Evolutionary conservation across 2,113 vertebrate species (phyloP).

Genomic region (Lophotis ruficrista): DNA sequence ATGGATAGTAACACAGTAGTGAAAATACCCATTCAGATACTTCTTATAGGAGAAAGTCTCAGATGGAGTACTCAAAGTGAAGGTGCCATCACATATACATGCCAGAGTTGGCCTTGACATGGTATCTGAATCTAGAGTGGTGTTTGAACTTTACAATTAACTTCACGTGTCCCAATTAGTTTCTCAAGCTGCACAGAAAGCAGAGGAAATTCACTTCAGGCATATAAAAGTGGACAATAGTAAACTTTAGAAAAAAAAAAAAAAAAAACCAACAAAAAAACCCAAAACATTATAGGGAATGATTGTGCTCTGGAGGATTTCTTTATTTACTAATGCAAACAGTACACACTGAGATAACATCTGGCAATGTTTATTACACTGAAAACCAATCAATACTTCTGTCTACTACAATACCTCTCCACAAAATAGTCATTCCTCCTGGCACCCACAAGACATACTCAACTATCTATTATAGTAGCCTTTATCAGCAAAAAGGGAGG

Average conservation of each 20-base stretch:
- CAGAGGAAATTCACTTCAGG: neutral
- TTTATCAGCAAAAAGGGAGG: conserved; percentile 4
- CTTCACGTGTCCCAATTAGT: neutral
- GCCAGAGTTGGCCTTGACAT: neutral
- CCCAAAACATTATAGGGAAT: conserved; percentile 18
- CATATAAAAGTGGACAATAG: neutral
- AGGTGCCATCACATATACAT: neutral
- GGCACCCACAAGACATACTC: neutral
- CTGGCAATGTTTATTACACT: conserved; percentile 42
- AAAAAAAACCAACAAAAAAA: no score
- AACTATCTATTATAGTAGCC: neutral
- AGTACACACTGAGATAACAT: conserved; percentile 57
- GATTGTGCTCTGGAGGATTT: conserved; percentile 48
- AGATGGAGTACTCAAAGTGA: neutral
- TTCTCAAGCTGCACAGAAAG: conserved; percentile 6
- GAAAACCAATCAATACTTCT: conserved; percentile 50
- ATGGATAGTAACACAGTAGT: neutral
- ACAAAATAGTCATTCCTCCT: conserved; percentile 7
- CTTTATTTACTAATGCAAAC: conserved; percentile 58
- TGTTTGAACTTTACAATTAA: neutral
- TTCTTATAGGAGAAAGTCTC: neutral
- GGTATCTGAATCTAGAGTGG: neutral
- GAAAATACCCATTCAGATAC: neutral
- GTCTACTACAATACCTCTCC: conserved; percentile 43
- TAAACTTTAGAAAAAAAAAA: neutral